Conservation (phyloP, 2,113 vertebrate genomes). For the Erpornis zantholeuca region DNA sequence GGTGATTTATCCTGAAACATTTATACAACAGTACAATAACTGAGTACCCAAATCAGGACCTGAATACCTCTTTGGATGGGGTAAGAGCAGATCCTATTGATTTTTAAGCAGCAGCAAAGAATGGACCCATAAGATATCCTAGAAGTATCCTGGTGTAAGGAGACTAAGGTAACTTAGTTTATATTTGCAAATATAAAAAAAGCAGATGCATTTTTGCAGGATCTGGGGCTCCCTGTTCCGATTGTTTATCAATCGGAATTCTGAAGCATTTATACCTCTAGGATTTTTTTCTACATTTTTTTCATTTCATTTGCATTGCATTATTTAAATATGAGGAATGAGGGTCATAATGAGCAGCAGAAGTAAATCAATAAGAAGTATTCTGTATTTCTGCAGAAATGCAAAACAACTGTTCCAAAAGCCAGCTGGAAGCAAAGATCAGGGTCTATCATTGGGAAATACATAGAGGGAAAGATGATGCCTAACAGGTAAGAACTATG, state of each 20-base stretch:
- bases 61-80: not conserved
- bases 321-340: not conserved
- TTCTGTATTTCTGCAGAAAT: conserved; percentile 78
- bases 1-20: not conserved
- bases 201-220: not conserved
- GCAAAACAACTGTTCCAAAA: conserved; percentile 58
- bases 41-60: not conserved
- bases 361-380: not conserved
- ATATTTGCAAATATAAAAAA: too few relatives aligned
- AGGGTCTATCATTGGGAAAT: conserved; percentile 71
- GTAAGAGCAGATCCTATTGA: not conserved
- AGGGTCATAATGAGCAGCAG: not conserved
- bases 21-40: not conserved
- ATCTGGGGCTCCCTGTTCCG: not conserved
- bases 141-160: not conserved
- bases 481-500: conserved; percentile 74
- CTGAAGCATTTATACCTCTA: not conserved
- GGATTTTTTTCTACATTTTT: not conserved
- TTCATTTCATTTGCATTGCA: not conserved
- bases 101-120: not conserved
- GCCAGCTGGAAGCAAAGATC: conserved; percentile 72
- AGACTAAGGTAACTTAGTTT: not conserved
- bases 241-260: not conserved
- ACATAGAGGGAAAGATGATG: conserved; percentile 61
- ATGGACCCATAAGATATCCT: not conserved